Percentiles rank a stretch among this genome's conserved stretches.
phyloP scores from a whole-genome alignment of 2,888 invertebrate genomes.

The Ypsolopha scabrella region DNA sequence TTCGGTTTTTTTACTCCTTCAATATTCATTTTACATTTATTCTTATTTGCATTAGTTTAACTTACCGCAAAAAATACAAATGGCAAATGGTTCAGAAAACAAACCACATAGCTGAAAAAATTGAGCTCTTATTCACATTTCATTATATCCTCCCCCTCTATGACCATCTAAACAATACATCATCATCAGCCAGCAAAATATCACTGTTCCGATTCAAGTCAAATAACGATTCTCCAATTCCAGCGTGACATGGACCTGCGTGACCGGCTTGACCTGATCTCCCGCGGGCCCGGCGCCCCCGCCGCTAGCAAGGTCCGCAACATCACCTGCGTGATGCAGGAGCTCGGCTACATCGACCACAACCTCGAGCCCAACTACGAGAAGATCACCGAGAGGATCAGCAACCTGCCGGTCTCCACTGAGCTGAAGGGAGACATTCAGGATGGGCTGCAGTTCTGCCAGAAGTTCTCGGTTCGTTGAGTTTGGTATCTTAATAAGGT shows the following conservation, averaged over 20 bases:
- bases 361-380: constrained; percentile 76
- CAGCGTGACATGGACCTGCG: constrained; percentile 73
- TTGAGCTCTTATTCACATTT: too few species aligned
- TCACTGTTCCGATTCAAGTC: too few species aligned
- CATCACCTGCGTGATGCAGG: constrained; percentile 79
- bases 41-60: too few species aligned
- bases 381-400: constrained; percentile 73
- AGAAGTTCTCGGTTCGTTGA: constrained; percentile 74
- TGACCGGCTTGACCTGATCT: constrained; percentile 71
- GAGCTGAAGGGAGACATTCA: constrained; percentile 75
- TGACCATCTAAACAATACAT: background rate
- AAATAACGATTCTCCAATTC: constrained; percentile 6
- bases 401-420: constrained; percentile 69
- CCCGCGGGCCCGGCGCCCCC: constrained; percentile 39
- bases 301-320: constrained; percentile 64
- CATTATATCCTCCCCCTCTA: background rate
- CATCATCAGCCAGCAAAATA: too few species aligned
- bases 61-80: too few species aligned
- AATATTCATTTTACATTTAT: too few species aligned
- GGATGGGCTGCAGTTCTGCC: constrained; percentile 76
- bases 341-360: constrained; percentile 75
- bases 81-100: too few species aligned
- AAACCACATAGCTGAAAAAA: too few species aligned
- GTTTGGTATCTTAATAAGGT: too few species aligned
- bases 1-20: too few species aligned